Evolutionary conservation across 2,113 vertebrate species (phyloP).

Genomic region (Pimephales promelas): DNA sequence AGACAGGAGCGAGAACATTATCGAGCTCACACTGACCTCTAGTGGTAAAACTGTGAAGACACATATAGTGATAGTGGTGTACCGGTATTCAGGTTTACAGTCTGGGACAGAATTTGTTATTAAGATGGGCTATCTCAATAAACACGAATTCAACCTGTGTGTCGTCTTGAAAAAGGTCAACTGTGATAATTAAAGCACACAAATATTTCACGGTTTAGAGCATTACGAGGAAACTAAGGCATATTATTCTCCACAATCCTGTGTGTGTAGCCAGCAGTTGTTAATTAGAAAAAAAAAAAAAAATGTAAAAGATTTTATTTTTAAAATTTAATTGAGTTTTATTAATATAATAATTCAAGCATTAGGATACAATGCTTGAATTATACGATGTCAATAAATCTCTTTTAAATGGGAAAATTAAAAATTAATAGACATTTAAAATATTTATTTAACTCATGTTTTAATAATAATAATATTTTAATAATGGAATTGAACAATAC

Average conservation of each 20-base stretch:
- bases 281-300: neutral
- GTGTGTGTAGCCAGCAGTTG: neutral
- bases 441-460: neutral
- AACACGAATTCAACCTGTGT: too few relatives aligned
- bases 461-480: neutral
- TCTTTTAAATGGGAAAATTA: neutral
- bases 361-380: too few relatives aligned
- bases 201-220: neutral
- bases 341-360: neutral
- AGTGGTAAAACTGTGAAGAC: slow-evolving; percentile 9
- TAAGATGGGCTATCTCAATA: too few relatives aligned
- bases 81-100: too few relatives aligned
- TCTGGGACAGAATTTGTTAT: too few relatives aligned
- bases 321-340: neutral
- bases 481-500: neutral
- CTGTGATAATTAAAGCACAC: neutral
- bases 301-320: neutral
- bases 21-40: slow-evolving; percentile 36
- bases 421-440: neutral
- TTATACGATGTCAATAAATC: neutral
- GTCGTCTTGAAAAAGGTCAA: neutral
- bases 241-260: neutral
- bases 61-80: neutral
- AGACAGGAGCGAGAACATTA: neutral
- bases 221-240: neutral